A percentile compares a stretch with the other conserved stretches of the same genome.
phyloP scores from a whole-genome alignment of 2,113 vertebrate genomes.

The Oncorhynchus masou region DNA sequence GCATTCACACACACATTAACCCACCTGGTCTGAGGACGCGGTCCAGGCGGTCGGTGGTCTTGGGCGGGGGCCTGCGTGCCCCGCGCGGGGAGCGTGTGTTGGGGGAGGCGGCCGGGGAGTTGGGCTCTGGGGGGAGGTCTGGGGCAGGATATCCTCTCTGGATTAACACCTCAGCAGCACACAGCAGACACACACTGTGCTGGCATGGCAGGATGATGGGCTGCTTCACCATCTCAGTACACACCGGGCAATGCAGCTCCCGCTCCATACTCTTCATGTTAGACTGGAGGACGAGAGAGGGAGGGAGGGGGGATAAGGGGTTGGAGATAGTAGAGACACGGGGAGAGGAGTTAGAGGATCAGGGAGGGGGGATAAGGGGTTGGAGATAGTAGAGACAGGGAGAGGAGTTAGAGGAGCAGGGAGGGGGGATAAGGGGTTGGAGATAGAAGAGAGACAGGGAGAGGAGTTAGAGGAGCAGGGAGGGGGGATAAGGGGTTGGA shows the following conservation, averaged over 20 bases:
- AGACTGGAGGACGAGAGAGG: slow-evolving; percentile 69
- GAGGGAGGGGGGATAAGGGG: too few relatives aligned
- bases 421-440: too few relatives aligned
- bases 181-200: slow-evolving; percentile 92
- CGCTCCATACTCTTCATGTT: slow-evolving; percentile 97
- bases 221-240: slow-evolving; percentile 95
- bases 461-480: too few relatives aligned
- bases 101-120: slow-evolving; percentile 88
- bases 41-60: slow-evolving; percentile 85
- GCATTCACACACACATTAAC: slow-evolving; percentile 4
- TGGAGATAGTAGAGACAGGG: too few relatives aligned
- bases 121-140: slow-evolving; percentile 86
- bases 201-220: slow-evolving; percentile 89
- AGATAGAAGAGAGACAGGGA: too few relatives aligned
- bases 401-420: too few relatives aligned
- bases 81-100: slow-evolving; percentile 87
- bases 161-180: slow-evolving; percentile 89
- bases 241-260: slow-evolving; percentile 90
- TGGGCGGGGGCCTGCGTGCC: slow-evolving; percentile 77
- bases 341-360: too few relatives aligned
- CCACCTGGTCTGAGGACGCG: slow-evolving; percentile 88
- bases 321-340: too few relatives aligned
- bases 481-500: too few relatives aligned
- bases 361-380: too few relatives aligned
- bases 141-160: slow-evolving; percentile 86